A percentile compares a stretch with the other conserved stretches of the same genome.
phyloP scores from a whole-genome alignment of 2,113 vertebrate genomes.

The Scomber japonicus region DNA sequence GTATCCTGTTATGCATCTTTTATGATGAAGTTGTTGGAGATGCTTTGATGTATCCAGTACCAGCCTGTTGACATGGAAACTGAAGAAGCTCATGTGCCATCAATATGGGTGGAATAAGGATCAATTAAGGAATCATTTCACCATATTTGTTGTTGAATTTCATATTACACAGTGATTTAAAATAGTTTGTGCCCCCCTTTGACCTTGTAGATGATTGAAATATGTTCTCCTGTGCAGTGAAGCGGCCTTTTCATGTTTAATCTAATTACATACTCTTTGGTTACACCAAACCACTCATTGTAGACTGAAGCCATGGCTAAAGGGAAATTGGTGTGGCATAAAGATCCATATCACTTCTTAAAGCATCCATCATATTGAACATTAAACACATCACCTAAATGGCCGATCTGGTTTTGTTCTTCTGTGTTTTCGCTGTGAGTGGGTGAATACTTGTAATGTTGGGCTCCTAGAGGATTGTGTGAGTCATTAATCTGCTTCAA shows the following conservation, averaged over 20 bases:
- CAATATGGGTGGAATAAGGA: constrained; percentile 35
- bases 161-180: background rate
- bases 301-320: constrained; percentile 4
- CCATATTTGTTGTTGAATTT: constrained; percentile 20
- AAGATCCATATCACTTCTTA: constrained; percentile 31
- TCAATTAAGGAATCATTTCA: constrained; percentile 40
- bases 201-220: constrained; percentile 18
- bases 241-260: constrained; percentile 23
- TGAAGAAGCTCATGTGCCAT: constrained; percentile 52
- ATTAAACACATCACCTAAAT: constrained; percentile 23
- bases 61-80: constrained; percentile 73
- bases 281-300: constrained; percentile 13
- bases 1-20: background rate
- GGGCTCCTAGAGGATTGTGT: constrained; percentile 34
- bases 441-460: constrained; percentile 37
- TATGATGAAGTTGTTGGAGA: constrained; percentile 28
- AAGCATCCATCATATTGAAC: constrained; percentile 26
- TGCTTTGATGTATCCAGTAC: constrained; percentile 19
- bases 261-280: constrained; percentile 27
- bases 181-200: background rate
- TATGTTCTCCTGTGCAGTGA: background rate
- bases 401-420: constrained; percentile 18
- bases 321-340: constrained; percentile 9
- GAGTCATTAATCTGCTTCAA: constrained; percentile 54
- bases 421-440: background rate